A percentile compares a stretch with the other conserved stretches of the same genome.
Conservation (phyloP, 2,888 invertebrate genomes). For the Diachrysia chrysitis region DNA sequence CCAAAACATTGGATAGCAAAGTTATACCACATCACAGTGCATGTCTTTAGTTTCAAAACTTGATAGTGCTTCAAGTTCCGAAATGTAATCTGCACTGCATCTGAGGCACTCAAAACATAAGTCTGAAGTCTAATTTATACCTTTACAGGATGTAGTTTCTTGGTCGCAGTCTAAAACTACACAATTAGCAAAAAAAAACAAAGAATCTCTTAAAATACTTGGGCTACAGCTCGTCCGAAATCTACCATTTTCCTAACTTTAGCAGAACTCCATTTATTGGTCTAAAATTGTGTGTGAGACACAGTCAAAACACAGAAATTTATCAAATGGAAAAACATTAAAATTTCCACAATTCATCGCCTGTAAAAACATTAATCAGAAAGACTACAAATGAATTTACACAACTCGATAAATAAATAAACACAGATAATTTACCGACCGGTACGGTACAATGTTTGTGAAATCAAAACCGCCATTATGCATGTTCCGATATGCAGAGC, state of each 20-base stretch:
- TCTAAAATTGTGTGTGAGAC: no score
- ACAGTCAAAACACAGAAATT: no score
- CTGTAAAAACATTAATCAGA: constrained; percentile 13
- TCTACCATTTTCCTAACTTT: no score
- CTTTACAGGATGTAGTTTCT: background rate
- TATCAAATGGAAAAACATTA: background rate
- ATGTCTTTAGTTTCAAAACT: background rate
- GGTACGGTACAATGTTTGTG: constrained; percentile 23
- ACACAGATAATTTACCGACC: constrained; percentile 19
- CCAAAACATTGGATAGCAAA: background rate
- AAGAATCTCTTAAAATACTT: no score
- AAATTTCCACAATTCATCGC: background rate
- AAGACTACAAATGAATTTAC: constrained; percentile 14
- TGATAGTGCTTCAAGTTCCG: background rate
- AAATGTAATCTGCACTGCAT: background rate
- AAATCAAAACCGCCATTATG: constrained; percentile 26
- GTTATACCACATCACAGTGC: background rate
- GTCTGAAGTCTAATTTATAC: background rate
- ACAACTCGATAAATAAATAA: constrained; percentile 11
- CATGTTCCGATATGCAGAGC: constrained; percentile 40
- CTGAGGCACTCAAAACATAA: background rate
- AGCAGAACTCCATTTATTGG: no score
- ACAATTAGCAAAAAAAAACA: no score
- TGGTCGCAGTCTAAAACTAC: background rate
- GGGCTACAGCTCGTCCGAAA: no score